phyloP scores from a whole-genome alignment of 2,113 vertebrate species.

The Pangasianodon hypophthalmus region DNA sequence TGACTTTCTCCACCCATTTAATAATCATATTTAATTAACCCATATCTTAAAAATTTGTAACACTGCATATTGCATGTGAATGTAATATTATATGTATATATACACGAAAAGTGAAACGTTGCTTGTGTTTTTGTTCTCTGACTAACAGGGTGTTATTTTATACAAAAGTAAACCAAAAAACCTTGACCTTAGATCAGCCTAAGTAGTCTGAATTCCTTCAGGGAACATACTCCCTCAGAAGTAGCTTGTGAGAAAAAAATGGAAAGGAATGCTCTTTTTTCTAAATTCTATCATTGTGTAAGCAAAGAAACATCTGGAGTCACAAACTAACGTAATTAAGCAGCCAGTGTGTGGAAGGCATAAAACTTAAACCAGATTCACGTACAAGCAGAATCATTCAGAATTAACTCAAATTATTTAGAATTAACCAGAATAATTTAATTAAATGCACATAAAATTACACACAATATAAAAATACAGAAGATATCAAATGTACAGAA shows the following conservation, averaged over 20 bases:
- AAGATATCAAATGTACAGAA: neutral
- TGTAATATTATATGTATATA: constrained; percentile 37
- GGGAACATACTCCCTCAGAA: constrained; percentile 39
- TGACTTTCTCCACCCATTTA: constrained; percentile 25
- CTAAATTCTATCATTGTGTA: constrained; percentile 30
- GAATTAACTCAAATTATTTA: neutral
- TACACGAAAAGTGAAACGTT: constrained; percentile 2
- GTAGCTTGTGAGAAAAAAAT: constrained; percentile 15
- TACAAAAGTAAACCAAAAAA: constrained; percentile 21
- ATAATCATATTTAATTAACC: constrained; percentile 27
- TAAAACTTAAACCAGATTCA: neutral
- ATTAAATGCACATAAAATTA: neutral
- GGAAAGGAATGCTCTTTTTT: constrained; percentile 29
- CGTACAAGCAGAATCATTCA: neutral
- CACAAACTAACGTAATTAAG: constrained; percentile 30
- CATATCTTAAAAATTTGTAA: constrained; percentile 41
- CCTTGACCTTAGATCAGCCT: constrained; percentile 29
- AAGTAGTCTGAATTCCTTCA: constrained; percentile 23
- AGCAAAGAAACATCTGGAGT: constrained; percentile 44
- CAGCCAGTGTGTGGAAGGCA: constrained; percentile 20
- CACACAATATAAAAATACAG: neutral
- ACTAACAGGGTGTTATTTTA: constrained; percentile 33
- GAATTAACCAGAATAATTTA: neutral
- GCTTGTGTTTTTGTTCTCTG: constrained; percentile 43
- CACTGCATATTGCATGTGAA: constrained; percentile 51